Conservation (phyloP, 2,113 vertebrate genomes). For the Phaethon lepturus region DNA sequence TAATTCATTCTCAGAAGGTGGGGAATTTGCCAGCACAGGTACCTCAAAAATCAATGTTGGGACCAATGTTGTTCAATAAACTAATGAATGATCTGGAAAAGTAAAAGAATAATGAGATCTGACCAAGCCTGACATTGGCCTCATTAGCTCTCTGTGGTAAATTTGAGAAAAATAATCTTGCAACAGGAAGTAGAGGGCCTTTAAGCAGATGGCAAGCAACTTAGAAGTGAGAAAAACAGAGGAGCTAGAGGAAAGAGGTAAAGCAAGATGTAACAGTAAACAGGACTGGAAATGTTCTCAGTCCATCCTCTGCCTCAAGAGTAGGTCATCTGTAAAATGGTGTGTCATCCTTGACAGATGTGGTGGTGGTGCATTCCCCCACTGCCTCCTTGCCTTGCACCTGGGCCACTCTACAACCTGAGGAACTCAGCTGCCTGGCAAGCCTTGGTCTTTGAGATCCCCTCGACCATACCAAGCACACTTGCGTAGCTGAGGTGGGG, state of each 20-base stretch:
- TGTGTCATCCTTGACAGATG: background rate
- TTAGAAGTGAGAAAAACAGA: background rate
- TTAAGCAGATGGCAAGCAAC: background rate
- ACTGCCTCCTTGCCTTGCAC: too few species aligned
- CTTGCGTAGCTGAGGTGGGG: too few species aligned
- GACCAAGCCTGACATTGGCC: background rate
- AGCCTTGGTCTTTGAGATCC: too few species aligned
- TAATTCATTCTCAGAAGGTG: background rate
- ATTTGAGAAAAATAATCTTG: background rate
- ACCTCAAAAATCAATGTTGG: background rate
- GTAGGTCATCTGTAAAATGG: background rate
- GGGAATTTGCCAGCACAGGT: background rate
- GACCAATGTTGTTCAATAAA: background rate
- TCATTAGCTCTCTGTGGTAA: background rate
- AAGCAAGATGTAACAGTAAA: background rate
- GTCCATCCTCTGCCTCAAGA: background rate
- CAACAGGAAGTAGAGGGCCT: background rate
- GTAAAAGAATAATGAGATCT: background rate
- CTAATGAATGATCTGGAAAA: background rate
- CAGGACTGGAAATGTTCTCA: background rate
- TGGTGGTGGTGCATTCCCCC: too few species aligned
- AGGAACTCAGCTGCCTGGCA: too few species aligned
- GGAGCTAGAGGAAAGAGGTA: background rate
- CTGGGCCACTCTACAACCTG: too few species aligned
- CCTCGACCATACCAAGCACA: too few species aligned